Conservation (phyloP, 2,113 vertebrate genomes). For the Carassius auratus region DNA sequence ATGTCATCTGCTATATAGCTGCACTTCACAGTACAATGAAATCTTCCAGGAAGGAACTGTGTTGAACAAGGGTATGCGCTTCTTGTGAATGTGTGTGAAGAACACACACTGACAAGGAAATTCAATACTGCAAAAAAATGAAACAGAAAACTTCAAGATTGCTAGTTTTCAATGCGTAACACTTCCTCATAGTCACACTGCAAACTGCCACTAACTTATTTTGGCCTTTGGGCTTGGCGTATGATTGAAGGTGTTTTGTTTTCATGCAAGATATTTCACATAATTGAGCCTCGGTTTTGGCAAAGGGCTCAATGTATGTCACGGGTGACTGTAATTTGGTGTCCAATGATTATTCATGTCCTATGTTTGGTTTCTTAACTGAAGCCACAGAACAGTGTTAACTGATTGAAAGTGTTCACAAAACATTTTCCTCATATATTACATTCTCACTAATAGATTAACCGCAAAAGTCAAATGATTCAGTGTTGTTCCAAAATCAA, state of each 20-base stretch:
- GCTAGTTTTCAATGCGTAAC: not conserved
- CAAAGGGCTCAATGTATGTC: not conserved
- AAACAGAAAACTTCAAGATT: not conserved
- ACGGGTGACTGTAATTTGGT: not conserved
- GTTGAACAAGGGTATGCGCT: not conserved
- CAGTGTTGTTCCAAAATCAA: not conserved
- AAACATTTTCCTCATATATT: not conserved
- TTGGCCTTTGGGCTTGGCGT: conserved; percentile 22
- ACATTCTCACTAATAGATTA: not conserved
- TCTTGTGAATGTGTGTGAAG: not conserved
- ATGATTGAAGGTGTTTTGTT: not conserved
- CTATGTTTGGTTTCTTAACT: not conserved
- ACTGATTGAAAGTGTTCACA: too few relatives aligned
- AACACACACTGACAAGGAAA: not conserved
- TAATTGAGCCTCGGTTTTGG: conserved; percentile 13
- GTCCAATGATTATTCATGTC: not conserved
- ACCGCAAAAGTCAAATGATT: not conserved
- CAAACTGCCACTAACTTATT: conserved; percentile 12
- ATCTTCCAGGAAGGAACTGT: not conserved
- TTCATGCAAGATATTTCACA: conserved; percentile 1
- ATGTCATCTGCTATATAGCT: not conserved
- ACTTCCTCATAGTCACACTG: conserved; percentile 21
- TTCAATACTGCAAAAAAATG: too few relatives aligned
- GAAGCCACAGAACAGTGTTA: too few relatives aligned
- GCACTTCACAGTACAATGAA: not conserved